Conservation (phyloP, 2,113 vertebrate genomes). For the Taurulus bubalis region DNA sequence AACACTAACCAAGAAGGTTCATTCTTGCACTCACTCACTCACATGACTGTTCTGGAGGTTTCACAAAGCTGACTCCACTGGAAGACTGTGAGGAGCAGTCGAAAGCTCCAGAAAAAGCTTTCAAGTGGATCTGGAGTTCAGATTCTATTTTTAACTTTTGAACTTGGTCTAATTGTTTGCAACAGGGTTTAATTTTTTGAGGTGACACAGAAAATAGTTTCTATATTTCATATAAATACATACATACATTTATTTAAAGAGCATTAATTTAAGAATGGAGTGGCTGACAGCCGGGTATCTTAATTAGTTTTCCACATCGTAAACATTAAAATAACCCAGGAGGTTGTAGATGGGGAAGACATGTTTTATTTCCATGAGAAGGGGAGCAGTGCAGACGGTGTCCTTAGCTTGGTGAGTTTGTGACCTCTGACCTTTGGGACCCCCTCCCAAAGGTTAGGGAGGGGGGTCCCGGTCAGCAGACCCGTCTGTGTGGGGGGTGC, state of each 20-base stretch:
- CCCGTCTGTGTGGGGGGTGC: constrained; percentile 37
- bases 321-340: background rate
- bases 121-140: too few species aligned
- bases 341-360: background rate
- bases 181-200: background rate
- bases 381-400: constrained; percentile 31
- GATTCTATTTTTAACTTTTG: background rate
- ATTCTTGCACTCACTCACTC: background rate
- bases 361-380: background rate
- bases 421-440: constrained; percentile 64
- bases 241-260: background rate
- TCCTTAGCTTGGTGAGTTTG: constrained; percentile 42
- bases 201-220: background rate
- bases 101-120: background rate
- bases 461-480: constrained; percentile 67
- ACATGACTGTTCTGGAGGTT: background rate
- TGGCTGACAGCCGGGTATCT: background rate
- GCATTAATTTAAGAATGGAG: background rate
- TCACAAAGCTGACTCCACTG: background rate
- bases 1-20: background rate
- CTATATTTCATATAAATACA: background rate
- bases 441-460: background rate
- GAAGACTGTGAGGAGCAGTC: background rate
- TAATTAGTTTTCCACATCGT: background rate
- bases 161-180: background rate